Evolutionary conservation across 2,797 vertebrate genomes (phyloP).

Genomic region (Cuculus canorus): DNA sequence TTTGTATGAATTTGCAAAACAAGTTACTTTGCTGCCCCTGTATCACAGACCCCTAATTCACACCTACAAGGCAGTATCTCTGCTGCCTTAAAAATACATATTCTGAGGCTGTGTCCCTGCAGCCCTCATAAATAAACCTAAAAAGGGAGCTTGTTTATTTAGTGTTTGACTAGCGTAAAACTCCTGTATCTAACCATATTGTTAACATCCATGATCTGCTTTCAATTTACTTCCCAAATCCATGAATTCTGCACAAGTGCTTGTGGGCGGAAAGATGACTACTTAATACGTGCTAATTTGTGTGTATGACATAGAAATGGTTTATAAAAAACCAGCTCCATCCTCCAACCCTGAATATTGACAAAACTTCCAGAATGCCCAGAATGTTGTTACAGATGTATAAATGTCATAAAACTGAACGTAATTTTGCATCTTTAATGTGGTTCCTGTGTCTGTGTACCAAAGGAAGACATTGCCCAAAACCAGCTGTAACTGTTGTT

Average conservation of each 20-base stretch:
- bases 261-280: conserved; percentile 40
- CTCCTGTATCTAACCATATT: conserved; percentile 11
- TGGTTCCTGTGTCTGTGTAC: not conserved
- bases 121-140: not conserved
- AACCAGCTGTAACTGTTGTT: not conserved
- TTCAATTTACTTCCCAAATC: conserved; percentile 48
- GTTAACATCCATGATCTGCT: conserved; percentile 29
- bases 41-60: not conserved
- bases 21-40: not conserved
- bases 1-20: not conserved
- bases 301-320: not conserved
- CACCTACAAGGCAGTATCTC: not conserved
- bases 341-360: not conserved
- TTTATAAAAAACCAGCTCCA: conserved; percentile 10
- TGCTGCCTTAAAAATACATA: not conserved
- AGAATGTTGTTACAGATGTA: not conserved
- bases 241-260: conserved; percentile 12
- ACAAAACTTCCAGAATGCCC: not conserved
- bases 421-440: not conserved
- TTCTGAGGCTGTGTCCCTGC: not conserved
- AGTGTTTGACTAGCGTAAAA: not conserved
- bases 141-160: not conserved
- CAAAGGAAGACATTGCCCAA: not conserved
- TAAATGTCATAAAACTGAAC: not conserved
- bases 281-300: conserved; percentile 30